Percentiles rank a stretch among this genome's conserved stretches.
Conservation (phyloP, 2,888 invertebrate genomes). For the Papilio elwesi region DNA sequence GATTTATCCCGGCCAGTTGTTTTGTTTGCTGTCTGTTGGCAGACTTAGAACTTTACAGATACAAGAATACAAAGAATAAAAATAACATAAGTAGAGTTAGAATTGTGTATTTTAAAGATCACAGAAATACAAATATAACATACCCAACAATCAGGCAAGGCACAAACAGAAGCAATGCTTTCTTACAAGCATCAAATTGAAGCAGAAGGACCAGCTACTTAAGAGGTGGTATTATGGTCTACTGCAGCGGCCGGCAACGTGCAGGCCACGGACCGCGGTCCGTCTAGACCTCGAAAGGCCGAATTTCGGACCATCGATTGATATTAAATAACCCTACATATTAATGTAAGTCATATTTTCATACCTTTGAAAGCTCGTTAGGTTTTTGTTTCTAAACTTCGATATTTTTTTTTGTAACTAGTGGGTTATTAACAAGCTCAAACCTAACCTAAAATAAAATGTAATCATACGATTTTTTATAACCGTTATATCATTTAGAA, state of each 20-base stretch:
- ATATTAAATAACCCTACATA: no score
- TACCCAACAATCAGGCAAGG: not conserved
- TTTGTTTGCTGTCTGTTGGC: not conserved
- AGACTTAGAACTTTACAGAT: slow-evolving; percentile 1
- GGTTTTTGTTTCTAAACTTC: no score
- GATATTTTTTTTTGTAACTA: not conserved
- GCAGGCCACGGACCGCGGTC: no score
- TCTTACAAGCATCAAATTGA: no score
- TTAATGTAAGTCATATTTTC: no score
- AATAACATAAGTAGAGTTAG: not conserved
- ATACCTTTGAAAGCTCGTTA: no score
- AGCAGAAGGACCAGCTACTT: no score
- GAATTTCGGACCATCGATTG: no score
- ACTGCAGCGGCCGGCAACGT: no score
- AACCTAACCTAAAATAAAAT: not conserved
- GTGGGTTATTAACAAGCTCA: not conserved
- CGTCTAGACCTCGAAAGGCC: no score
- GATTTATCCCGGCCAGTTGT: not conserved
- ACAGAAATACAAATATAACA: not conserved
- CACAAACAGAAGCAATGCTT: not conserved
- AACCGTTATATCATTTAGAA: not conserved
- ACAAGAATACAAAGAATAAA: not conserved
- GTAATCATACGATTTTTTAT: slow-evolving; percentile 4
- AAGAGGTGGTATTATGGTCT: no score
- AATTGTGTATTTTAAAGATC: not conserved